phyloP scores from a whole-genome alignment of 2,888 invertebrate species.

The Limulus polyphemus region DNA sequence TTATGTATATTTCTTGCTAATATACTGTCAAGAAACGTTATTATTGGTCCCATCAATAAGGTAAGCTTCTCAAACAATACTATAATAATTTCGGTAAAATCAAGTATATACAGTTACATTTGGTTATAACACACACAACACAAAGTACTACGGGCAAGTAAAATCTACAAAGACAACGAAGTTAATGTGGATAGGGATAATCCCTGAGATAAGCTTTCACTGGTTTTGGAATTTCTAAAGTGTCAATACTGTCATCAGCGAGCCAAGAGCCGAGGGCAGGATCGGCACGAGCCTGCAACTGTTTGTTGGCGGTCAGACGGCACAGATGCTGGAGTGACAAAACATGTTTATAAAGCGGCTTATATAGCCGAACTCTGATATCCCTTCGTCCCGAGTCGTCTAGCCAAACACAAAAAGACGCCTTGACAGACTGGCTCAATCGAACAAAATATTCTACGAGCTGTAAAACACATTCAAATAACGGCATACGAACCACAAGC shows the following conservation, averaged over 20 bases:
- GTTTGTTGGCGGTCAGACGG: conserved; percentile 48
- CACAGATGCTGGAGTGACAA: conserved; percentile 59
- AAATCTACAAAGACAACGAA: no score
- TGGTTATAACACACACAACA: no score
- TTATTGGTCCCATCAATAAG: no score
- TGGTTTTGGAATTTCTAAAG: conserved; percentile 50
- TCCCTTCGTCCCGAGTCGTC: conserved; percentile 61
- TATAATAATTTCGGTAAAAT: no score
- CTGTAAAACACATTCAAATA: conserved; percentile 57
- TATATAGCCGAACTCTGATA: conserved; percentile 55
- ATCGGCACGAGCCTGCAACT: conserved; percentile 36
- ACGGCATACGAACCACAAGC: conserved; percentile 50
- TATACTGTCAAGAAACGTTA: no score
- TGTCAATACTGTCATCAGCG: conserved; percentile 22
- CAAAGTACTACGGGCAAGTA: no score
- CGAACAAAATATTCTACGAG: conserved; percentile 59
- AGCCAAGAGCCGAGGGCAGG: no score
- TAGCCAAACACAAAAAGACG: conserved; percentile 53
- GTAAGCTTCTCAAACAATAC: no score
- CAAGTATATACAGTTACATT: no score
- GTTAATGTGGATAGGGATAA: conserved; percentile 48
- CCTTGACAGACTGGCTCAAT: conserved; percentile 26
- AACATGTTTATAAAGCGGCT: conserved; percentile 48
- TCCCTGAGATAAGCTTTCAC: conserved; percentile 57
- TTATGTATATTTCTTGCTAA: no score